These are phyloP conservation scores for Linnaemya tessellans DNA, from an alignment of 2,888 invertebrate species.

Conservation along the genomic window DNA sequence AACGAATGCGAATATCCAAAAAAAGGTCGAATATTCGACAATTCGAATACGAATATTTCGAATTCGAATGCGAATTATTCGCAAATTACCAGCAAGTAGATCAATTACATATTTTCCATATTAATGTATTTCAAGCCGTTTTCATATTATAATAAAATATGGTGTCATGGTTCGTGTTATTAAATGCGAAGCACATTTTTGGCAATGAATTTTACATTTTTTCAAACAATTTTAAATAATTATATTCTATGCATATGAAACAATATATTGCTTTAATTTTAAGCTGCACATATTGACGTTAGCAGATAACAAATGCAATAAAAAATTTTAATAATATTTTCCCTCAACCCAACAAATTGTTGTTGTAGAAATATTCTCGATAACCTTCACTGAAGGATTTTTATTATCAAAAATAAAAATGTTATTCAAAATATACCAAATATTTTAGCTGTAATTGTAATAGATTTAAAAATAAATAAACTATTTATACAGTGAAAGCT, in stretches of 20 bases:
- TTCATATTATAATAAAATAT: background rate
- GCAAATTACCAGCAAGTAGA: no score
- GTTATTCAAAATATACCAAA: slow-evolving; percentile 16
- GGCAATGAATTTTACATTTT: background rate
- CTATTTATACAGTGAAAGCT: slow-evolving; percentile 28
- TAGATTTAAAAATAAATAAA: background rate
- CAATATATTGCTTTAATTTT: background rate
- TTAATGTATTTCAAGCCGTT: background rate
- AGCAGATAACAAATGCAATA: slow-evolving; percentile 35
- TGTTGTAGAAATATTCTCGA: background rate
- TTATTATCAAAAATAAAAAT: background rate
- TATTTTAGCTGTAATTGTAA: background rate
- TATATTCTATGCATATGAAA: background rate
- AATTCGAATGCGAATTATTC: no score
- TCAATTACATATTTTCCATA: no score
- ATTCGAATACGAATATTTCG: no score
- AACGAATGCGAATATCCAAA: no score
- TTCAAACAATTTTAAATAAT: slow-evolving; percentile 1
- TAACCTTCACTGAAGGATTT: slow-evolving; percentile 50
- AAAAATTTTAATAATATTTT: slow-evolving; percentile 21
- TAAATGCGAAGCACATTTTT: background rate
- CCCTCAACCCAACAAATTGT: background rate
- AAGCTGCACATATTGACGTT: background rate
- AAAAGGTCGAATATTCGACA: no score
- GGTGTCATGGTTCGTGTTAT: background rate